phyloP scores from a whole-genome alignment of 1,140 invertebrate species.

The Marisa cornuarietis region DNA sequence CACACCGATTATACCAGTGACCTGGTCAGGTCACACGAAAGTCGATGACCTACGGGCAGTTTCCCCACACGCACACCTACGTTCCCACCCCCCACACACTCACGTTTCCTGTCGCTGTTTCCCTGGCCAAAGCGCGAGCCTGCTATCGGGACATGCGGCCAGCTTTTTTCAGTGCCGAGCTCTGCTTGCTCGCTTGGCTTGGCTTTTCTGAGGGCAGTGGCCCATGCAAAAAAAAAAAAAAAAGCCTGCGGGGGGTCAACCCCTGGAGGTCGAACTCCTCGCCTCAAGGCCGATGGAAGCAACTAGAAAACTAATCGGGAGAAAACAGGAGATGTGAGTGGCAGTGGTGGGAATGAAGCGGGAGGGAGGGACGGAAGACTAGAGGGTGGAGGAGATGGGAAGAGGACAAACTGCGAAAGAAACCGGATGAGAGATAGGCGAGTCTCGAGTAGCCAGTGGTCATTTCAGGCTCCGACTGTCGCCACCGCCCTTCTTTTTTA shows the following conservation, averaged over 20 bases:
- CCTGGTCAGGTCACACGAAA: too few relatives aligned
- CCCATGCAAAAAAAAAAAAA: constrained; percentile 14
- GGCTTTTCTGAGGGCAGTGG: constrained; percentile 20
- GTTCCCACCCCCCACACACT: too few relatives aligned
- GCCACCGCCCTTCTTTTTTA: neutral
- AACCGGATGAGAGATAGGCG: neutral
- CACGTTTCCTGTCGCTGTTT: too few relatives aligned
- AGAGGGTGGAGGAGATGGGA: neutral
- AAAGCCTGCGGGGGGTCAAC: neutral
- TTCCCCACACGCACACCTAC: too few relatives aligned
- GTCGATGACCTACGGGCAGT: too few relatives aligned
- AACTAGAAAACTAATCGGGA: neutral
- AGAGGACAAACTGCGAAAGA: neutral
- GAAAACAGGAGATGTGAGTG: neutral
- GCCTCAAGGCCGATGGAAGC: neutral
- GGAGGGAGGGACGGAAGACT: neutral
- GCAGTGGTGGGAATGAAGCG: neutral
- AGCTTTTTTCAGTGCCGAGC: neutral
- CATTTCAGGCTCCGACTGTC: constrained; percentile 1
- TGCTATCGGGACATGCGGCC: too few relatives aligned
- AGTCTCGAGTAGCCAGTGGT: constrained; percentile 6
- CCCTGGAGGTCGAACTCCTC: neutral
- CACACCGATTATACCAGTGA: neutral
- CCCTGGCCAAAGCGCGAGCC: too few relatives aligned
- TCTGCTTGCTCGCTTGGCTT: constrained; percentile 5